phyloP scores from a whole-genome alignment of 2,797 vertebrate genomes.

The Natrix natrix region DNA sequence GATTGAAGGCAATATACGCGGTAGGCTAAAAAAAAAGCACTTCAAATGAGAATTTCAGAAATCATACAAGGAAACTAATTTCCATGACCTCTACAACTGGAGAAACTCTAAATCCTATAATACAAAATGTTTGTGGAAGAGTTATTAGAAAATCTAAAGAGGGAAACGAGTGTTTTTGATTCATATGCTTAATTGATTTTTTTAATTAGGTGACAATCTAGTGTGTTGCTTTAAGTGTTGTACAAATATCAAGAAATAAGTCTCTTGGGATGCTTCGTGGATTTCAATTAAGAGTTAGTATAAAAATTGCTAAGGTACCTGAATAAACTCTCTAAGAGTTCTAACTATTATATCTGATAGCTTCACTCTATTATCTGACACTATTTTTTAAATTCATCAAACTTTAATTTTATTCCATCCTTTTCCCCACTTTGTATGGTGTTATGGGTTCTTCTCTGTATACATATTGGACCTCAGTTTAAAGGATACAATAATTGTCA shows the following conservation, averaged over 20 bases:
- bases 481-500: not conserved
- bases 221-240: not conserved
- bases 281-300: not conserved
- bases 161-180: not conserved
- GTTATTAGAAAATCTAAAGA: not conserved
- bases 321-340: not conserved
- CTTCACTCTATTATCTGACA: not conserved
- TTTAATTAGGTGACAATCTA: not conserved
- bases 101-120: not conserved
- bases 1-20: conserved; percentile 10
- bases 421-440: not conserved
- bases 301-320: conserved; percentile 19
- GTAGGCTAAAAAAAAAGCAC: conserved; percentile 10
- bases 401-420: not conserved
- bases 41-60: not conserved
- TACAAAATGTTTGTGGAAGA: not conserved
- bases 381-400: not conserved
- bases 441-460: not conserved
- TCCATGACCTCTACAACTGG: not conserved
- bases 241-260: not conserved
- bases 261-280: not conserved
- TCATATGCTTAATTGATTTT: not conserved
- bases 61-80: not conserved
- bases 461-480: not conserved
- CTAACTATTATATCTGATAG: not conserved